A percentile compares a stretch with the other conserved stretches of the same genome.
Evolutionary conservation across 2,113 vertebrate genomes (phyloP).

Genomic region (Meriones unguiculatus): DNA sequence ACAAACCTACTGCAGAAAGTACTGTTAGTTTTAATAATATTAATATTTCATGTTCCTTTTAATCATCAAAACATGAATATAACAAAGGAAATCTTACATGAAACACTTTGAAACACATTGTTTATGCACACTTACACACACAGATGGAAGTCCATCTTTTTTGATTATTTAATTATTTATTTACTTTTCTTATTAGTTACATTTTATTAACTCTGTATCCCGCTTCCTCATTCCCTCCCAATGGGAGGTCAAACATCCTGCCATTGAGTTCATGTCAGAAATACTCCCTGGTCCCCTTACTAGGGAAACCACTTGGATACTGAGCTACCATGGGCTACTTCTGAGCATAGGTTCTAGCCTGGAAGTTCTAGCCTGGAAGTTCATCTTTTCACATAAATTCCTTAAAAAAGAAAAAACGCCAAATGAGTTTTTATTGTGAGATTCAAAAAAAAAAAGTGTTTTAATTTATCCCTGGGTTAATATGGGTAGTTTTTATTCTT

Average conservation of each 20-base stretch:
- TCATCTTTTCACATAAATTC: neutral
- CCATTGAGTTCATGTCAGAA: no score
- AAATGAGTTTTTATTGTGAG: rapidly evolving
- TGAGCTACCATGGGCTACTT: no score
- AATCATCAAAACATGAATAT: neutral
- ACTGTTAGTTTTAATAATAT: neutral
- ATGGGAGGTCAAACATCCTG: no score
- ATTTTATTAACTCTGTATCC: no score
- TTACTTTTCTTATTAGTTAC: no score
- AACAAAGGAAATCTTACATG: neutral
- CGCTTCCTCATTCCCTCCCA: no score
- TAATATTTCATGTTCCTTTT: neutral
- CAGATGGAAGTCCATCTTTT: no score
- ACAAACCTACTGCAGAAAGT: neutral
- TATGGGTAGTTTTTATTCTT: neutral
- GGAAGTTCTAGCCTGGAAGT: neutral
- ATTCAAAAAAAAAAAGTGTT: neutral
- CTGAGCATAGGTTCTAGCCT: no score
- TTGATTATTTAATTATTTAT: no score
- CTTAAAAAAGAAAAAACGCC: neutral
- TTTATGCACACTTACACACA: rapidly evolving
- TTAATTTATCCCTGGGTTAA: neutral
- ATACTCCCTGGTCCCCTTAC: no score
- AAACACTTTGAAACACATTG: neutral
- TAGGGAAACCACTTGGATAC: no score